Conservation (phyloP, 1,140 invertebrate species). For the Drosophila truncata region DNA sequence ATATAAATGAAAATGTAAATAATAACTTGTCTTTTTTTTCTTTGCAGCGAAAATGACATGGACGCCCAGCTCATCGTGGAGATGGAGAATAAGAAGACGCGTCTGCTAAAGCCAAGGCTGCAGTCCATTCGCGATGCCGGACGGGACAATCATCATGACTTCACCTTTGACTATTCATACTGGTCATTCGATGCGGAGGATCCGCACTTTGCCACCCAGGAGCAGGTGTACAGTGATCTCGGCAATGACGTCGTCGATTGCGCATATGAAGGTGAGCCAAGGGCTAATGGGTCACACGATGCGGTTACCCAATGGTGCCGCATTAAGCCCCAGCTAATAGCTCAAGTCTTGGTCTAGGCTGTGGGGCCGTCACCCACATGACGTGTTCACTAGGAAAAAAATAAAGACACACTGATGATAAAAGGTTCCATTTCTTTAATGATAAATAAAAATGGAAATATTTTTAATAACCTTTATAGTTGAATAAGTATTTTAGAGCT, state of each 20-base stretch:
- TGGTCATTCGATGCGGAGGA: constrained; percentile 93
- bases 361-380: constrained; percentile 5
- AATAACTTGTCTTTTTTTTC: constrained; percentile 8
- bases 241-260: constrained; percentile 96
- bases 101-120: constrained; percentile 91
- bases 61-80: constrained; percentile 93
- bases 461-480: too few species aligned
- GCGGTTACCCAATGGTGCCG: constrained; percentile 35
- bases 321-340: constrained; percentile 15
- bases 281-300: constrained; percentile 23
- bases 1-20: constrained; percentile 9
- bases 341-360: constrained; percentile 1
- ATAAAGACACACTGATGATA: too few species aligned
- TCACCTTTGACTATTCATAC: constrained; percentile 97
- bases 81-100: constrained; percentile 95
- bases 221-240: constrained; percentile 94
- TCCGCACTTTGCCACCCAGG: constrained; percentile 91
- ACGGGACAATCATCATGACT: constrained; percentile 92
- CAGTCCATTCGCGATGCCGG: constrained; percentile 86
- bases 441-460: too few species aligned
- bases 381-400: not conserved
- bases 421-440: not conserved
- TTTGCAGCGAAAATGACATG: constrained; percentile 92
- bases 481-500: not conserved
- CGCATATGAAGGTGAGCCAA: constrained; percentile 91